A percentile compares a stretch with the other conserved stretches of the same genome.
phyloP scores from a whole-genome alignment of 2,113 vertebrate species.

The Nibea coibor region DNA sequence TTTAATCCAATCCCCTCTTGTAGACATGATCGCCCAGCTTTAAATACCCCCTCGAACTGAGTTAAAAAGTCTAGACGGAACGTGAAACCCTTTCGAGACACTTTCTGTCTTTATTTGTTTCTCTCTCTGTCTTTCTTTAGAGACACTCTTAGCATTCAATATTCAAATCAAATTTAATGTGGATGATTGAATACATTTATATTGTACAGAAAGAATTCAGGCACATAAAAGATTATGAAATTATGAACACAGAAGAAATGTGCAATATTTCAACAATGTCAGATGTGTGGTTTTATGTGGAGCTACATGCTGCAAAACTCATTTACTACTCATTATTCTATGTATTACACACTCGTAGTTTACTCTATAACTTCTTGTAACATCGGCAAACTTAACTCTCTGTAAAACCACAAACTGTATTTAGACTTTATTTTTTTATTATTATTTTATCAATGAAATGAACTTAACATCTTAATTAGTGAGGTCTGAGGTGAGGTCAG shows the following conservation, averaged over 20 bases:
- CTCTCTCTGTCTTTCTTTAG: not conserved
- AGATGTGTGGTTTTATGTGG: slow-evolving; percentile 1
- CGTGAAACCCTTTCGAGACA: not conserved
- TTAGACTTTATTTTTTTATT: not conserved
- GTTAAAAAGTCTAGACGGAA: slow-evolving; percentile 22
- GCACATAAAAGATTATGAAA: not conserved
- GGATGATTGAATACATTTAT: not conserved
- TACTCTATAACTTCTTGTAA: not conserved
- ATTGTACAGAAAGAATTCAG: not conserved
- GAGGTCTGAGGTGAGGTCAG: not conserved
- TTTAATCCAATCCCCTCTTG: slow-evolving; percentile 31
- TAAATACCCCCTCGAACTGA: slow-evolving; percentile 31
- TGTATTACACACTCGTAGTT: not conserved
- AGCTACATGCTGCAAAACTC: slow-evolving; percentile 19
- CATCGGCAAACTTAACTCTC: too few species aligned
- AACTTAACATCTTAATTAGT: not conserved
- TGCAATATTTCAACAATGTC: slow-evolving; percentile 15
- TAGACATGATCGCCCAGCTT: slow-evolving; percentile 14
- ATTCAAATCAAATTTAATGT: not conserved
- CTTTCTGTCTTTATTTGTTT: slow-evolving; percentile 11
- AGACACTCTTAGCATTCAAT: not conserved
- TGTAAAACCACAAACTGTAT: not conserved
- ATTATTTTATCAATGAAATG: not conserved
- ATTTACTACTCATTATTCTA: too few species aligned
- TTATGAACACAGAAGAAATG: slow-evolving; percentile 23